Conservation (phyloP, 2,888 invertebrate genomes). For the Steinernema scapterisci region DNA sequence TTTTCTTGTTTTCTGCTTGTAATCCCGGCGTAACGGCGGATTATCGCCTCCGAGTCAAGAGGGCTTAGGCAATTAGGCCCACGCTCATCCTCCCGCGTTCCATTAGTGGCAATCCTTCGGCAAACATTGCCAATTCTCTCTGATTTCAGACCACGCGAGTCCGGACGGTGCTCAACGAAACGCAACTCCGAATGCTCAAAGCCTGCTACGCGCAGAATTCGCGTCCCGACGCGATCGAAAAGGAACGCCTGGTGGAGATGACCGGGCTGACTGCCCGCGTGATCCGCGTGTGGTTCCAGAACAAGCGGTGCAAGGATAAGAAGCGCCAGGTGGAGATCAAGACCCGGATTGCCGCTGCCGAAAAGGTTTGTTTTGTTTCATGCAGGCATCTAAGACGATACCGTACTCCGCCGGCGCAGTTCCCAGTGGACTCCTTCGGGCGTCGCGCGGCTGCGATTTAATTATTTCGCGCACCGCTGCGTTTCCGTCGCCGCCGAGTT, state of each 20-base stretch:
- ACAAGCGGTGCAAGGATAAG: conserved; percentile 93
- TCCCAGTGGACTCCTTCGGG: conserved; percentile 28
- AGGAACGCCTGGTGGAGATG: conserved; percentile 98
- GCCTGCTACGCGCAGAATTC: conserved; percentile 98
- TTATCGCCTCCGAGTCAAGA: conserved; percentile 27
- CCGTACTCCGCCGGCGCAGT: conserved; percentile 3
- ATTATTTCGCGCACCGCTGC: conserved; percentile 28
- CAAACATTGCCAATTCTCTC: not conserved
- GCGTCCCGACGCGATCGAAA: conserved; percentile 96
- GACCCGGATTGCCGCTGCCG: conserved; percentile 67
- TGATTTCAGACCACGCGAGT: conserved; percentile 85
- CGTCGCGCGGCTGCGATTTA: conserved; percentile 26
- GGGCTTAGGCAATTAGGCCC: conserved; percentile 9
- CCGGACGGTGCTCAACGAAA: conserved; percentile 96
- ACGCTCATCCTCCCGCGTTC: not conserved
- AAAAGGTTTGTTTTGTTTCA: conserved; percentile 14
- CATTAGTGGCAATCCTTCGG: conserved; percentile 5
- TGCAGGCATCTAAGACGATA: not conserved
- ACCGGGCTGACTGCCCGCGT: conserved; percentile 94
- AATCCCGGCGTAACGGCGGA: conserved; percentile 1
- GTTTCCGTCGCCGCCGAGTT: conserved; percentile 27
- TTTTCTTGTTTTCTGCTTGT: not conserved
- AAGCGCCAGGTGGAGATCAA: conserved; percentile 95
- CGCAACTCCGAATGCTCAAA: conserved; percentile 93
- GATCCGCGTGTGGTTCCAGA: conserved; percentile 96